Percentiles rank a stretch among this genome's conserved stretches.
These are phyloP conservation scores for Aphrophora alni DNA, from an alignment of 2,888 invertebrate genomes.

Conservation along the genomic window DNA sequence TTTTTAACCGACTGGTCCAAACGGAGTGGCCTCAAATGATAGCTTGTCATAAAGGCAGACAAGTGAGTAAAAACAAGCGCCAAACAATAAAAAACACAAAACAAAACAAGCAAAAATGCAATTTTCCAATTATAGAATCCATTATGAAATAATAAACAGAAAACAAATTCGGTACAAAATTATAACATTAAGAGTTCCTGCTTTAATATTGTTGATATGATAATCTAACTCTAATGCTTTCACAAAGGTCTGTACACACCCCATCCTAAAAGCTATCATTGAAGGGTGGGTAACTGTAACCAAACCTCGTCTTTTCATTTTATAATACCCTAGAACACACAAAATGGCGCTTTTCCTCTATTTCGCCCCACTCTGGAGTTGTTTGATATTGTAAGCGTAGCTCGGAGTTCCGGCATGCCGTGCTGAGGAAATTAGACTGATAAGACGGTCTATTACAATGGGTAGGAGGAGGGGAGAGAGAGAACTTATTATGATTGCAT, in stretches of 20 bases:
- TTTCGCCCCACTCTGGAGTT: slow-evolving; percentile 28
- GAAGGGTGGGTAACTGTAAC: slow-evolving; percentile 23
- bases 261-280: slow-evolving; percentile 6
- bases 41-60: no score
- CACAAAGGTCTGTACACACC: slow-evolving; percentile 8
- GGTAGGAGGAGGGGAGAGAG: not conserved
- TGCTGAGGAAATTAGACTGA: slow-evolving; percentile 33
- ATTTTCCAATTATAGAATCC: no score
- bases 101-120: no score
- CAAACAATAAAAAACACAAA: no score
- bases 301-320: slow-evolving; percentile 35
- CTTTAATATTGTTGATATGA: no score
- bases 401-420: slow-evolving; percentile 24
- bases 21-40: no score
- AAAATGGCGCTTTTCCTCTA: slow-evolving; percentile 36
- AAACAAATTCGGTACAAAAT: no score
- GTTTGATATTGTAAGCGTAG: slow-evolving; percentile 27
- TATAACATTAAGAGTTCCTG: no score
- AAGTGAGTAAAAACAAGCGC: no score
- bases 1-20: no score
- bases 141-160: no score
- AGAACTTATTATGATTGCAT: not conserved
- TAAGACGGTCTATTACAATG: slow-evolving; percentile 34
- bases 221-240: not conserved
- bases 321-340: slow-evolving; percentile 34